Evolutionary conservation across 2,113 vertebrate species (phyloP), one percentile per base, ranked within the genome.

Genomic region (Orthonyx spaldingii): DNA sequence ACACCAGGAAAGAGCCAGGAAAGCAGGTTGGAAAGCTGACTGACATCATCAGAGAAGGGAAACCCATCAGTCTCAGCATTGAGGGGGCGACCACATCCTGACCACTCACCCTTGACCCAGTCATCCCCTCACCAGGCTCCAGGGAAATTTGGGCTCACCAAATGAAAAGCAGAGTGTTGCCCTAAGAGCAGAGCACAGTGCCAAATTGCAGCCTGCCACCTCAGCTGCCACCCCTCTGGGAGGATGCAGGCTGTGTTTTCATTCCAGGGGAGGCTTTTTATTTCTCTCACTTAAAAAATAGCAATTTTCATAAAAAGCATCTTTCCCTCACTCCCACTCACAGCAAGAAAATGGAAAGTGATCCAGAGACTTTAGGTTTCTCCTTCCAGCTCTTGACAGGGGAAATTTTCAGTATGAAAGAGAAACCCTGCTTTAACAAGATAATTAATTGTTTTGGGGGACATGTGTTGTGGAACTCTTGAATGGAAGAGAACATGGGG

Each of bases 271-370:
- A 83, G 39, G 10, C 1, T 37, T 88, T 57, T 53, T 41, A 74
- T 56, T 84, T 76, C 27, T 70, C 66, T 81, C 47, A 16, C 42
- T 84, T 75, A 6, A 76, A 82, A 84, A 75, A 35, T 8, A 37
- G 33, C 27, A 52, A 1, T 90, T 91, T 95, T 84, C 65, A 91
- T 94, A 59, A 82, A 89, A 17, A 85, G 39, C 78, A 60, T 64
- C 71, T 55, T 76, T 61, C 30, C 60, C 3, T 1, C 35, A 42
- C 52, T 94, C 78, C 55, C 41, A 81, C 74, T 78, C 74, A 71
- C 65, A 90, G 68, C 22, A 91, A 88, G 56, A 60, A 90, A 94
- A 75, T 21, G 33, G 35, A 55, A 70, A 90, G 65, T 18, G 28
- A 88, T 35, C 39, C 35, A 41, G 69, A 82, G 46, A 57, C 39